Conservation (phyloP, 1,140 invertebrate species). For the Cydia amplana region DNA sequence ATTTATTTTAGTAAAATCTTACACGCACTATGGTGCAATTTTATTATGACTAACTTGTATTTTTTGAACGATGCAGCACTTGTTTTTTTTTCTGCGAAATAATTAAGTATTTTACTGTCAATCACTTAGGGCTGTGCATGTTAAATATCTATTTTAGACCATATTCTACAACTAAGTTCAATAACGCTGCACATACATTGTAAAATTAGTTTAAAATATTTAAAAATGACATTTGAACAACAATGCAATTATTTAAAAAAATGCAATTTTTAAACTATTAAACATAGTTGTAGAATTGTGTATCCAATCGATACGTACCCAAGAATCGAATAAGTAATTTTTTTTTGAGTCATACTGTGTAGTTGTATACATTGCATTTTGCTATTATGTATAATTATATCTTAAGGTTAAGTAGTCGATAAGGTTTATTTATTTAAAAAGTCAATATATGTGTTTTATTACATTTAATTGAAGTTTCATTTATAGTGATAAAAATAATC, state of each 20-base stretch:
- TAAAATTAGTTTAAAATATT: neutral
- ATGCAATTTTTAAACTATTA: conserved; percentile 1
- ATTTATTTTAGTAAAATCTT: too few species aligned
- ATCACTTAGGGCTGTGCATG: conserved; percentile 29
- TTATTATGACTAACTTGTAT: neutral
- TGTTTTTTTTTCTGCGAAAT: neutral
- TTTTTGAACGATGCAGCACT: neutral
- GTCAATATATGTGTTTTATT: conserved; percentile 79
- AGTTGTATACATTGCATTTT: conserved; percentile 53
- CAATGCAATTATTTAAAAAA: neutral
- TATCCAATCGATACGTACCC: conserved; percentile 3
- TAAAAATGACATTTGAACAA: neutral
- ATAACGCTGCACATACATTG: neutral
- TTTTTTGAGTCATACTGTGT: conserved; percentile 38
- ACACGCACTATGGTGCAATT: too few species aligned
- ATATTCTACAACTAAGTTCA: conserved; percentile 18
- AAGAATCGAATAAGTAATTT: conserved; percentile 14
- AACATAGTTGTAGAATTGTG: conserved; percentile 14
- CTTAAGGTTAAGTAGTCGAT: conserved; percentile 64
- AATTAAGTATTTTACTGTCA: neutral
- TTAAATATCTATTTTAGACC: conserved; percentile 17
- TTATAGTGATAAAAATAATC: neutral
- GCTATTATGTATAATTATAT: conserved; percentile 58
- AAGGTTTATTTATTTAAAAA: conserved; percentile 77
- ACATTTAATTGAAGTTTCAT: conserved; percentile 56